phyloP scores from a whole-genome alignment of 2,888 invertebrate genomes.

The Prosapia bicincta region DNA sequence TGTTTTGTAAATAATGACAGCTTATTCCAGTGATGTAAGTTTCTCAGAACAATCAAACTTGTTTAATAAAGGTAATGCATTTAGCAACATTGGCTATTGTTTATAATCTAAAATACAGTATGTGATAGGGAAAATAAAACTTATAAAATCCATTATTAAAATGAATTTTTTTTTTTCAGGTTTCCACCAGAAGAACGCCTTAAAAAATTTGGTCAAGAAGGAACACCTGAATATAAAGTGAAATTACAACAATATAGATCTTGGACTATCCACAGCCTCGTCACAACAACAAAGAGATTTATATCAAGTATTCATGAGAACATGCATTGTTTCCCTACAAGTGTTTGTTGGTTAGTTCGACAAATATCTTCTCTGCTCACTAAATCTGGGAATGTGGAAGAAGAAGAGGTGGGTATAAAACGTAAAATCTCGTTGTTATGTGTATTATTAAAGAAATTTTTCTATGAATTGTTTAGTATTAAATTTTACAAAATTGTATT shows the following conservation, averaged over 20 bases:
- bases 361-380: conserved; percentile 54
- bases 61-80: too few relatives aligned
- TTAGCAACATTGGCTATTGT: too few relatives aligned
- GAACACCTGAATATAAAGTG: conserved; percentile 65
- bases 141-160: too few relatives aligned
- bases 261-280: conserved; percentile 74
- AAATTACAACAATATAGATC: conserved; percentile 75
- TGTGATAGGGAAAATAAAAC: too few relatives aligned
- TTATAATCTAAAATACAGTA: too few relatives aligned
- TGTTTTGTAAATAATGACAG: too few relatives aligned
- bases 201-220: conserved; percentile 74
- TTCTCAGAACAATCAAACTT: too few relatives aligned
- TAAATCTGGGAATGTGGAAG: conserved; percentile 14
- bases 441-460: too few relatives aligned
- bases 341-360: conserved; percentile 85
- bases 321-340: conserved; percentile 87
- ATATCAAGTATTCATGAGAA: conserved; percentile 77
- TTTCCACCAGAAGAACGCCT: conserved; percentile 57
- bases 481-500: too few relatives aligned
- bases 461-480: too few relatives aligned
- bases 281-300: conserved; percentile 74
- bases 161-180: conserved; percentile 40
- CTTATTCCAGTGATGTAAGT: too few relatives aligned
- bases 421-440: too few relatives aligned
- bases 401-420: conserved; percentile 19